phyloP scores from a whole-genome alignment of 2,888 invertebrate genomes.

The Lissocephala sabroskyi region DNA sequence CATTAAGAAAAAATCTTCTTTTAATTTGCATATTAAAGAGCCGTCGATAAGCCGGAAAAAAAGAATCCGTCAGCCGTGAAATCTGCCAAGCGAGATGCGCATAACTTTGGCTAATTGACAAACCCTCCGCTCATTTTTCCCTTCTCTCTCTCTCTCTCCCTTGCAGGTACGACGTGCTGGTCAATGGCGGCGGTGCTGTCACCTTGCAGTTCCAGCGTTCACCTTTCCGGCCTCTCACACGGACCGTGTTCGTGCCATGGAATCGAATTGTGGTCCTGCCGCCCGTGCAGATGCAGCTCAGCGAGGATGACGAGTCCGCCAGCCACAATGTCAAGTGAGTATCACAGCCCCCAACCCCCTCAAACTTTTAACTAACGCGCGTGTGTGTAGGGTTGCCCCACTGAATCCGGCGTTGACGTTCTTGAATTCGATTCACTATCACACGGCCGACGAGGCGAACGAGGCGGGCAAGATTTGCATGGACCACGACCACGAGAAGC shows the following conservation, averaged over 20 bases:
- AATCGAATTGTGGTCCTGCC: conserved; percentile 95
- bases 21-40: conserved; percentile 53
- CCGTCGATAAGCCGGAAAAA: too few species aligned
- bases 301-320: conserved; percentile 78
- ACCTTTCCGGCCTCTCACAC: conserved; percentile 90
- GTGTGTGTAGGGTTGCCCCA: conserved; percentile 68
- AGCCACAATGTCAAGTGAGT: conserved; percentile 71
- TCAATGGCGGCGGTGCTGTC: conserved; percentile 98
- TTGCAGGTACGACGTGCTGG: conserved; percentile 96
- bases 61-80: too few species aligned
- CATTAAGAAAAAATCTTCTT: conserved; percentile 56
- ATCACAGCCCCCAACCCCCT: too few species aligned
- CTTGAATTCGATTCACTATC: conserved; percentile 71
- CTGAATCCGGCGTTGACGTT: conserved; percentile 72
- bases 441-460: conserved; percentile 71
- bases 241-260: conserved; percentile 96
- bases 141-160: not conserved
- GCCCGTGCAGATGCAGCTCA: conserved; percentile 89
- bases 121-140: too few species aligned
- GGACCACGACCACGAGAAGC: conserved; percentile 88
- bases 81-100: conserved; percentile 26
- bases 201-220: conserved; percentile 96
- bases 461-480: conserved; percentile 80
- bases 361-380: too few species aligned
- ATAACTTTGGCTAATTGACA: too few species aligned